phyloP scores from a whole-genome alignment of 2,113 vertebrate genomes.

The Phainopepla nitens region DNA sequence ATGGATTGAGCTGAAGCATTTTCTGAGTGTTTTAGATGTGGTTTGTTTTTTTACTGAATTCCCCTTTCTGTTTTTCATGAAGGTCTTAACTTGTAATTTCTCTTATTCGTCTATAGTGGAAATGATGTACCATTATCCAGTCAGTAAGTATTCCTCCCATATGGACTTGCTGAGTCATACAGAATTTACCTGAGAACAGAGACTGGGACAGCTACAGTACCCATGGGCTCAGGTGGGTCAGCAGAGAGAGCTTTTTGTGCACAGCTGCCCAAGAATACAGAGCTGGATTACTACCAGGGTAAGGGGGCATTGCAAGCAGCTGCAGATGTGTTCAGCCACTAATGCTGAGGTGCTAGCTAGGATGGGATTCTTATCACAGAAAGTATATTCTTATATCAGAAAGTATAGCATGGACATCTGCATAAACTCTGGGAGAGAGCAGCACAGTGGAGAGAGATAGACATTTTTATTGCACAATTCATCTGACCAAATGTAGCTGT shows the following conservation, averaged over 20 bases:
- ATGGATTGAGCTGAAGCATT: neutral
- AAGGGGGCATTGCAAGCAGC: neutral
- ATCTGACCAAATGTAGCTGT: neutral
- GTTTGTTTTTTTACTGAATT: neutral
- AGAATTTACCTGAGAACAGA: neutral
- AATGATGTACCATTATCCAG: neutral
- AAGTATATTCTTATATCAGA: too few species aligned
- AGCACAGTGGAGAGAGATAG: neutral
- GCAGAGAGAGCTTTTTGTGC: neutral
- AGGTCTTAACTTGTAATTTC: neutral
- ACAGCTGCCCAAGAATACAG: neutral
- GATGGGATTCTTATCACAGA: neutral
- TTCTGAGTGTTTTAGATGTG: neutral
- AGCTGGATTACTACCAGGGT: fast-evolving
- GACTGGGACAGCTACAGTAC: neutral
- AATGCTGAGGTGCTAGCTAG: neutral
- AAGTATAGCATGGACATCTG: neutral
- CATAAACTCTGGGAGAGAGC: neutral
- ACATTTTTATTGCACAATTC: neutral
- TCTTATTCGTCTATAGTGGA: neutral
- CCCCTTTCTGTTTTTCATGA: neutral
- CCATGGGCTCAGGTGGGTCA: neutral
- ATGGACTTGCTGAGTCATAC: neutral
- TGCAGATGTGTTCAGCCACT: neutral
- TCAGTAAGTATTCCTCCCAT: neutral